Conservation (phyloP, 2,888 invertebrate genomes). For the Sussaba pulchella region DNA sequence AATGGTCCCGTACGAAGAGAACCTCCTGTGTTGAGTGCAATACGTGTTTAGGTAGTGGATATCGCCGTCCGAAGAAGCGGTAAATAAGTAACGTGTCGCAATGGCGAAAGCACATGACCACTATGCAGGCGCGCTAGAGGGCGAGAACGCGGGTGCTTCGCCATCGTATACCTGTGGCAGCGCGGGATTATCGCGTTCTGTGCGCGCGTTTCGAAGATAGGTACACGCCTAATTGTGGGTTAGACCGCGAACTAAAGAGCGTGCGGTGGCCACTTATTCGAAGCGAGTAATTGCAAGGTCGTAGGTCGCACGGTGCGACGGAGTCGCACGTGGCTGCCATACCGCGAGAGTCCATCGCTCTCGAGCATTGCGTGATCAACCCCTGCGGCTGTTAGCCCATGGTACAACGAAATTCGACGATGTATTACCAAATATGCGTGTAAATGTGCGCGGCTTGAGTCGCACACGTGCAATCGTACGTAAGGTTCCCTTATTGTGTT, state of each 20-base stretch:
- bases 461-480: constrained; percentile 33
- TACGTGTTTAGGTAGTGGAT: neutral
- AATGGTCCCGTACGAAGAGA: neutral
- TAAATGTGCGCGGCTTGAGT: neutral
- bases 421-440: constrained; percentile 44
- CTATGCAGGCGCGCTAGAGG: constrained; percentile 24
- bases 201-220: constrained; percentile 65
- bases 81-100: constrained; percentile 46
- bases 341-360: constrained; percentile 24
- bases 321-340: constrained; percentile 53
- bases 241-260: constrained; percentile 53
- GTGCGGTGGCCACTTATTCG: constrained; percentile 67
- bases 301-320: constrained; percentile 58
- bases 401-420: constrained; percentile 33
- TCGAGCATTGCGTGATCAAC: constrained; percentile 36
- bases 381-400: constrained; percentile 26
- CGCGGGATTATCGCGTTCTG: constrained; percentile 60
- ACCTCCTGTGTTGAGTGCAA: constrained; percentile 12
- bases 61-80: constrained; percentile 18
- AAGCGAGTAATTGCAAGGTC: constrained; percentile 69
- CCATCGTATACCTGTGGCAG: constrained; percentile 14
- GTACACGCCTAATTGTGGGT: constrained; percentile 67
- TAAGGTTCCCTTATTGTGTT: constrained; percentile 42
- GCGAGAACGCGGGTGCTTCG: constrained; percentile 14
- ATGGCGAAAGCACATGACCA: constrained; percentile 61